Evolutionary conservation across 2,797 vertebrate species (phyloP).

Genomic region (Botia kubotai): DNA sequence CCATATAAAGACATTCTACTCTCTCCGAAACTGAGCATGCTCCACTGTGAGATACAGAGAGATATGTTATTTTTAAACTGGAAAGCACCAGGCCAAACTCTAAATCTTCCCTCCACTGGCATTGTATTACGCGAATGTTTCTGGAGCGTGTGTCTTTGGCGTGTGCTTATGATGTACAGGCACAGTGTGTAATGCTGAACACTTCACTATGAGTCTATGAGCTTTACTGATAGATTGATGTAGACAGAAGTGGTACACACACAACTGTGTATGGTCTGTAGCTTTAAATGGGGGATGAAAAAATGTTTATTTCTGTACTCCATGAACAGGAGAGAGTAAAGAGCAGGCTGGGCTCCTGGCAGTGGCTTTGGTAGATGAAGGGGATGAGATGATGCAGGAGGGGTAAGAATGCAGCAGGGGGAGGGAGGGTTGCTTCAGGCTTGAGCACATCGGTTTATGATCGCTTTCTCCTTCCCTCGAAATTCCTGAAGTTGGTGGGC

Average conservation of each 20-base stretch:
- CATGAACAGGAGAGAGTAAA: slow-evolving; percentile 18
- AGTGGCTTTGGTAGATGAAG: slow-evolving; percentile 81
- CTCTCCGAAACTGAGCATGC: slow-evolving; percentile 59
- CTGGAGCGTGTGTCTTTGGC: slow-evolving; percentile 73
- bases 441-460: slow-evolving; percentile 74
- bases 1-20: slow-evolving; percentile 66
- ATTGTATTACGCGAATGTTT: slow-evolving; percentile 50
- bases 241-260: slow-evolving; percentile 59
- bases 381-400: slow-evolving; percentile 57
- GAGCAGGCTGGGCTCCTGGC: slow-evolving; percentile 67
- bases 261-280: slow-evolving; percentile 34
- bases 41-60: slow-evolving; percentile 49
- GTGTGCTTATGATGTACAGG: slow-evolving; percentile 61
- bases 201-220: slow-evolving; percentile 60
- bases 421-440: slow-evolving; percentile 16
- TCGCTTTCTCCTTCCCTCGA: slow-evolving; percentile 92
- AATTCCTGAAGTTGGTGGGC: slow-evolving; percentile 92
- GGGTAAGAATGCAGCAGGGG: slow-evolving; percentile 54
- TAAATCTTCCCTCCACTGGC: slow-evolving; percentile 54
- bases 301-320: slow-evolving; percentile 45
- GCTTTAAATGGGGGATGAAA: slow-evolving; percentile 38
- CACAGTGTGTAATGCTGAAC: slow-evolving; percentile 48
- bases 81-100: slow-evolving; percentile 60
- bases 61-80: slow-evolving; percentile 26
- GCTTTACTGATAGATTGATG: slow-evolving; percentile 58